Evolutionary conservation across 1,140 invertebrate genomes (phyloP), one percentile per base, ranked within the genome.

Genomic region (Helicoverpa zea): DNA sequence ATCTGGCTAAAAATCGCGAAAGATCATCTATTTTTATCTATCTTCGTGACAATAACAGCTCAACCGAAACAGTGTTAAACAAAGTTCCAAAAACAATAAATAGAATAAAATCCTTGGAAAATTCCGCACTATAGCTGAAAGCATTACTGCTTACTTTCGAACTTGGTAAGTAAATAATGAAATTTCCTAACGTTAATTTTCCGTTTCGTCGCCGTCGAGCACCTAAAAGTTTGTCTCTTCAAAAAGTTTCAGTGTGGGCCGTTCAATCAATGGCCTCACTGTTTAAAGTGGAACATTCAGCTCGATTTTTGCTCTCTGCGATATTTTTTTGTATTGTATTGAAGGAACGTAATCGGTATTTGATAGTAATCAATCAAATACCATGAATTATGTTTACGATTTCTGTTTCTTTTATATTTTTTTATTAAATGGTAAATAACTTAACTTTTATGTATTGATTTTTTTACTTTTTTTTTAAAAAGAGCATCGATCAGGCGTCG

Each of bases 171-270:
- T 78, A 66, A 78, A 78, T 78, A 78, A 78, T 78, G 66, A 78
- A 78, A 78, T 78, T 76, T 51, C 61, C 47, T 64, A 54, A 61
- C 59, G 75, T 78, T 78, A 78, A 78, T 78, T 78, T 78, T 78
- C 75, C 75, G 59, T 66, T 63, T 66, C 61, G 61, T 52, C 61
- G 61, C 63, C 47, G 51, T 54, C 29, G 75, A 23, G 16, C 49
- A 72, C 43, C 49, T 72, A 51, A 52, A 72, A 72, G 16, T 72
- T 72, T 23, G 68, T 54, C 49, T 72, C 52, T 54, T 72, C 72
- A 18, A 14, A 78, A 78, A 78, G 23, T 78, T 78, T 10, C 9
- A 23, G 18, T 61, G 63, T 76, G 58, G 35, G 49, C 68, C 58
- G 70, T 43, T 73, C 70, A 73, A 58, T 73, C 70, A 73, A 56